Evolutionary conservation across 2,888 invertebrate genomes (phyloP).

Genomic region (Polylopha cassiicola): DNA sequence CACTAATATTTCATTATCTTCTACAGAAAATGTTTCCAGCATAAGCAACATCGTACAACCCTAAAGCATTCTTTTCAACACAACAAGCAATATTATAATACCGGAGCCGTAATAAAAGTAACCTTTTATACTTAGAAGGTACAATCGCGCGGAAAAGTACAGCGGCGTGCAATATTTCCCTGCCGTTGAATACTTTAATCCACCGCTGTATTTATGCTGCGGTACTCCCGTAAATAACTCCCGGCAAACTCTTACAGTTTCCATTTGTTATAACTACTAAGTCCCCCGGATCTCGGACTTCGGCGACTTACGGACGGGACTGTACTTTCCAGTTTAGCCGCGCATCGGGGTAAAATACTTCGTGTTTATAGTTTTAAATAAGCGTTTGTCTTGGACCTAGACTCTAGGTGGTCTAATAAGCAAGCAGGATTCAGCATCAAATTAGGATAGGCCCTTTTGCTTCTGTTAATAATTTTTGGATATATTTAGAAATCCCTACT

Average conservation of each 20-base stretch:
- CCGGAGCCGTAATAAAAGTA: constrained; percentile 17
- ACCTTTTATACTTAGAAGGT: constrained; percentile 38
- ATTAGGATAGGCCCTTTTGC: no score
- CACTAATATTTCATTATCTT: no score
- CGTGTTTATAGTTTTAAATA: no score
- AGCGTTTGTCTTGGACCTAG: no score
- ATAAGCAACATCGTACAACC: no score
- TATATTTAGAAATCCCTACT: no score
- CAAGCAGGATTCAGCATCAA: no score
- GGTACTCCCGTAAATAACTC: constrained; percentile 55
- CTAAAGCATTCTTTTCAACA: constrained; percentile 2
- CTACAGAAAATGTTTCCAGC: no score
- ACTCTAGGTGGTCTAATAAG: no score
- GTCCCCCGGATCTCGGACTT: constrained; percentile 43
- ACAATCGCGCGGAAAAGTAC: constrained; percentile 36
- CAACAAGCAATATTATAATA: constrained; percentile 5
- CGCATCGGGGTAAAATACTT: constrained; percentile 16
- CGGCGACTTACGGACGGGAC: constrained; percentile 35
- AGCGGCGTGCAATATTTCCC: constrained; percentile 42
- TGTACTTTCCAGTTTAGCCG: constrained; percentile 32
- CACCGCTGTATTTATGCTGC: constrained; percentile 54
- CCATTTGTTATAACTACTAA: constrained; percentile 63
- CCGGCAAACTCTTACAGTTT: constrained; percentile 51
- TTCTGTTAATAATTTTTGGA: no score
- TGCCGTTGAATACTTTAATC: constrained; percentile 59